These are phyloP conservation scores for Zygogramma bicolorata DNA, from an alignment of 2,888 invertebrate species.

Conservation along the genomic window DNA sequence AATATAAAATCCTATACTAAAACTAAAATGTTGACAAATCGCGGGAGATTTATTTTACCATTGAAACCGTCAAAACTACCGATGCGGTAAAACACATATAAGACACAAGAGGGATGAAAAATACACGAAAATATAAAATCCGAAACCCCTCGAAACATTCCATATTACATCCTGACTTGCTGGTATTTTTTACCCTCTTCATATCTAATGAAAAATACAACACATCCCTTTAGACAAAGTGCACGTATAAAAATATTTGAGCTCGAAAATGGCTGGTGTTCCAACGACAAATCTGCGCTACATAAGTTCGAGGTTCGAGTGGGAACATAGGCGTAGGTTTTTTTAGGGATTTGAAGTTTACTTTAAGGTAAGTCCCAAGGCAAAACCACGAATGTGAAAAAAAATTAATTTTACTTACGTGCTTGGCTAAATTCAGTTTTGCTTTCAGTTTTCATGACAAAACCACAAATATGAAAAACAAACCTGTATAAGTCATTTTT, in stretches of 20 bases:
- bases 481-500: too few species aligned
- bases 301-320: conserved; percentile 44
- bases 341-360: neutral
- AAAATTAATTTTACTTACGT: too few species aligned
- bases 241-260: conserved; percentile 65
- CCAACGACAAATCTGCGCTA: conserved; percentile 56
- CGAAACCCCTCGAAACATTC: conserved; percentile 38
- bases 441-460: too few species aligned
- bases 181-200: conserved; percentile 52
- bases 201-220: conserved; percentile 57
- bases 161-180: conserved; percentile 46
- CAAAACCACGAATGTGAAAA: too few species aligned
- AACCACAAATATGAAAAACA: too few species aligned
- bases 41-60: neutral
- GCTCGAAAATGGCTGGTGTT: conserved; percentile 63
- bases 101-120: conserved; percentile 31
- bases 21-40: too few species aligned
- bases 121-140: conserved; percentile 33
- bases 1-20: too few species aligned
- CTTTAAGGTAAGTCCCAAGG: neutral
- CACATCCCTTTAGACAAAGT: conserved; percentile 64
- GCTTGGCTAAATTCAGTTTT: too few species aligned
- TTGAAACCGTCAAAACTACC: neutral
- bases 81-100: conserved; percentile 18
- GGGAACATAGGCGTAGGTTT: conserved; percentile 23